Base-by-base conservation (phyloP, 2,797 vertebrate species). In the Eleutherodactylus coqui region DNA sequence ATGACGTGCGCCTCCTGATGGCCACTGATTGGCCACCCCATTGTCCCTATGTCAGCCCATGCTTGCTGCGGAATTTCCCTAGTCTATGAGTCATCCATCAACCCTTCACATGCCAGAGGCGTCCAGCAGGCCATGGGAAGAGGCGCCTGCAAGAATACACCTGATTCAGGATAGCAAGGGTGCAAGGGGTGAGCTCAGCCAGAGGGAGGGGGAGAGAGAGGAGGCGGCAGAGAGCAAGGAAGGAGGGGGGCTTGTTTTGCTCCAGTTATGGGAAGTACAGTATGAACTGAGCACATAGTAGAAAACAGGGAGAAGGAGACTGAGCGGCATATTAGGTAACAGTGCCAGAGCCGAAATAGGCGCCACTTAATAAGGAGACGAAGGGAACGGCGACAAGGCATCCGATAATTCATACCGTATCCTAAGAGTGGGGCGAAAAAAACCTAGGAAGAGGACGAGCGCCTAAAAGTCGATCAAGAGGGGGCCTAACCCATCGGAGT, bases 41-140 rank as follows among this genome's bases (percentile, higher is more conserved):
- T 51, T 79, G 81, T 84, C 81, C 81, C 51, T 79, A 43, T 87
- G 79, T 87, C 86, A 84, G 86, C 75, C 75, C 86, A 84, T 83
- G 86, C 53, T 45, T 79, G 82, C 82, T 79, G 82, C 76, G 86
- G 86, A 87, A 87, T 87, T 84, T 79, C 86, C 86, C 86, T 84
- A 16, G 27, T 49, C 76, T 62, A 36, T 87, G 86, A 87, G 75
- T 87, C 86, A 87, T 21, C 62, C 34, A 10, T 83, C 67, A 84
- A 87, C 86, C 67, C 76, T n/a, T 73, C n/a, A 14, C 21, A 0
- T 38, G 51, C 79, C 24, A 1, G 10, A 2, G 79, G 11, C 19
- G 29, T 4, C 29, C 32, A 13, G 8, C 58, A 19, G 69, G n/a
- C 67, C 36, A 27, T 45, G 24, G 64, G 10, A 69, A 51, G 45